Evolutionary conservation across 1,140 invertebrate genomes (phyloP).

Genomic region (Cyclina sinensis): DNA sequence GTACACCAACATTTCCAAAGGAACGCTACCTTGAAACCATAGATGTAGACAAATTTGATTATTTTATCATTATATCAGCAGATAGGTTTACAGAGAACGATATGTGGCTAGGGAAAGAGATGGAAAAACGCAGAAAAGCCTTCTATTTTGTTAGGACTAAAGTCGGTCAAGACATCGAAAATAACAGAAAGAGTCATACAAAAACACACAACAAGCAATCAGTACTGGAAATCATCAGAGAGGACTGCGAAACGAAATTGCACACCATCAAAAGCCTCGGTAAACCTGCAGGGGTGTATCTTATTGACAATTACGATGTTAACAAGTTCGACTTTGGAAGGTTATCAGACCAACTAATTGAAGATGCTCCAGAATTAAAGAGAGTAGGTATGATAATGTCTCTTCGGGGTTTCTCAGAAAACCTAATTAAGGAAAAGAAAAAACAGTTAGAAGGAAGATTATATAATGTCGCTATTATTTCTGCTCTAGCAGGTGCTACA

Average conservation of each 20-base stretch:
- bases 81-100: background rate
- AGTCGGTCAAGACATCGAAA: background rate
- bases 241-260: background rate
- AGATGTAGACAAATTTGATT: background rate
- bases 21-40: background rate
- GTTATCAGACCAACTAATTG: background rate
- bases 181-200: background rate
- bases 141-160: background rate
- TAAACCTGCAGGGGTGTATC: background rate
- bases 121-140: background rate
- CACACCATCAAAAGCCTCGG: background rate
- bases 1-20: background rate
- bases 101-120: background rate
- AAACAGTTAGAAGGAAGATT: background rate
- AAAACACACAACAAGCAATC: background rate
- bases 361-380: background rate
- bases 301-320: conserved; percentile 1
- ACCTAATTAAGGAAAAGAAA: background rate
- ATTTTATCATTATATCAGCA: background rate
- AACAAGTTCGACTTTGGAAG: background rate
- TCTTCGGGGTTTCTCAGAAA: background rate
- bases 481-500: background rate
- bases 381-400: background rate
- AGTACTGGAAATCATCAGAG: background rate
- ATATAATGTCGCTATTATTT: background rate